Evolutionary conservation across 2,113 vertebrate genomes (phyloP).

Genomic region (Poecile atricapillus): DNA sequence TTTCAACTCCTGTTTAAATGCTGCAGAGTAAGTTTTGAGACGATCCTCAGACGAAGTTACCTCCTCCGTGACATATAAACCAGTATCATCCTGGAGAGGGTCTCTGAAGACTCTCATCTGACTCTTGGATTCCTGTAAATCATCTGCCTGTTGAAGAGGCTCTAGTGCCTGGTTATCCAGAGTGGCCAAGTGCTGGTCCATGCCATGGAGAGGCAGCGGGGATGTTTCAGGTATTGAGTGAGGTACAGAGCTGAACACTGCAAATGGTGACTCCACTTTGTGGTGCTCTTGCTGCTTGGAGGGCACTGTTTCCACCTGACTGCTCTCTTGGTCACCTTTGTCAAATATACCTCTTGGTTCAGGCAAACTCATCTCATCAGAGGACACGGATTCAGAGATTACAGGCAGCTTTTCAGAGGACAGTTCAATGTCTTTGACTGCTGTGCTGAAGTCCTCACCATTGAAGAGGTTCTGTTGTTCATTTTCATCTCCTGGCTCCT

Average conservation of each 20-base stretch:
- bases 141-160: conserved; percentile 43
- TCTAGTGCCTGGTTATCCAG: conserved; percentile 35
- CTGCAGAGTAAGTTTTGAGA: conserved; percentile 84
- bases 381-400: conserved; percentile 58
- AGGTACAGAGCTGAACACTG: conserved; percentile 46
- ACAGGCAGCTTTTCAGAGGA: conserved; percentile 55
- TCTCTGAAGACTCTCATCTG: conserved; percentile 86
- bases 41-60: conserved; percentile 89
- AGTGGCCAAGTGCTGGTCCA: conserved; percentile 60
- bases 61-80: conserved; percentile 87
- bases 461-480: conserved; percentile 47
- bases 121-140: conserved; percentile 71
- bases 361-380: conserved; percentile 50
- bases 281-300: conserved; percentile 56
- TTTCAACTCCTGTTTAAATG: conserved; percentile 94
- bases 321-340: conserved; percentile 55
- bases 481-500: conserved; percentile 67
- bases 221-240: conserved; percentile 59
- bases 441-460: conserved; percentile 54
- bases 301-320: not conserved
- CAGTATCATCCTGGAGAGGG: conserved; percentile 94
- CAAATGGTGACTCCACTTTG: not conserved
- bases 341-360: conserved; percentile 65
- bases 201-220: conserved; percentile 76
- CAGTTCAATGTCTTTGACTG: conserved; percentile 65